These are phyloP conservation scores for Lithobates pipiens DNA, from an alignment of 2,797 vertebrate genomes.

Conservation along the genomic window DNA sequence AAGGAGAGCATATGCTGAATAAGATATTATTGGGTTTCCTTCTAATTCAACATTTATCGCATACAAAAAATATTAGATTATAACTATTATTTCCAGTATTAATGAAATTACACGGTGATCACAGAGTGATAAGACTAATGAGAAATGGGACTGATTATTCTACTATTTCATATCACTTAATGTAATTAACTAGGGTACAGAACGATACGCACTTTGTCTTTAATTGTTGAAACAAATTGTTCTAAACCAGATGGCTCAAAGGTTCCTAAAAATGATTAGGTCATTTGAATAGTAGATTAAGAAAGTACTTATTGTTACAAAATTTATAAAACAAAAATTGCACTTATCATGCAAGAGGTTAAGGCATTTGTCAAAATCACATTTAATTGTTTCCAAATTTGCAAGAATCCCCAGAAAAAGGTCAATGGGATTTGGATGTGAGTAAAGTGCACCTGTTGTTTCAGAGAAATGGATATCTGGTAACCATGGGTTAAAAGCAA, in stretches of 20 bases:
- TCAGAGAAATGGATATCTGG: no score
- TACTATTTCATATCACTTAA: constrained; percentile 41
- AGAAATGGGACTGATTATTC: constrained; percentile 43
- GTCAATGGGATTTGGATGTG: no score
- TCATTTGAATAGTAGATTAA: constrained; percentile 14
- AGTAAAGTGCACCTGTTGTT: no score
- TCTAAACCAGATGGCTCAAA: constrained; percentile 11
- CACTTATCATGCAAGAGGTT: neutral
- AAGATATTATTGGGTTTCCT: constrained; percentile 22
- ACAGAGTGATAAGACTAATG: constrained; percentile 12
- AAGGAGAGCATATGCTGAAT: constrained; percentile 25
- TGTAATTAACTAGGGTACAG: constrained; percentile 44
- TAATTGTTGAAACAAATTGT: constrained; percentile 20
- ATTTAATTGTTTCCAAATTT: no score
- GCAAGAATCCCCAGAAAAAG: no score
- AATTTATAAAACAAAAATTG: neutral
- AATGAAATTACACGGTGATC: constrained; percentile 40
- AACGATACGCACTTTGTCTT: constrained; percentile 12
- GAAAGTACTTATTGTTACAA: neutral
- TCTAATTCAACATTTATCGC: neutral
- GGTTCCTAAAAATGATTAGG: neutral
- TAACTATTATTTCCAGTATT: neutral
- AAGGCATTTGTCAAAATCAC: no score
- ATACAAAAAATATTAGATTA: constrained; percentile 39
- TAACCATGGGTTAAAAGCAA: no score